Evolutionary conservation across 2,113 vertebrate genomes (phyloP).

Genomic region (Nycticebus coucang): DNA sequence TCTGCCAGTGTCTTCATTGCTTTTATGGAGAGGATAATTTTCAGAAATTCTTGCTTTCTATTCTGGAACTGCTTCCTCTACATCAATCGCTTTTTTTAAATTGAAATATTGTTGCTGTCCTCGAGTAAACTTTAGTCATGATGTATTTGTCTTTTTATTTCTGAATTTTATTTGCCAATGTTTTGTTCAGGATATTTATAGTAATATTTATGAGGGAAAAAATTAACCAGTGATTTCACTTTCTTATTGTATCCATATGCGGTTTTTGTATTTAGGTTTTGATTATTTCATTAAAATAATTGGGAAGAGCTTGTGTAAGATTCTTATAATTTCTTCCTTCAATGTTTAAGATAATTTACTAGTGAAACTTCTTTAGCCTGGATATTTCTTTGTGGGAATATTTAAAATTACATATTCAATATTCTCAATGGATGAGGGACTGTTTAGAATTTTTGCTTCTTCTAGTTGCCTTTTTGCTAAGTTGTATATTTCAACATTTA

Average conservation of each 20-base stretch:
- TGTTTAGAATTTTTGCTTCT: not conserved
- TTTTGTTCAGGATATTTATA: not conserved
- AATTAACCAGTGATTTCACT: not conserved
- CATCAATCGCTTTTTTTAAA: not conserved
- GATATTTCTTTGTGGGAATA: not conserved
- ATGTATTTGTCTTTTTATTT: not conserved
- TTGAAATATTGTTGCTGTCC: not conserved
- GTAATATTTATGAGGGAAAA: not conserved
- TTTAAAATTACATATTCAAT: not conserved
- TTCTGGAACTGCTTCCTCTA: not conserved
- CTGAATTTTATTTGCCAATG: not conserved
- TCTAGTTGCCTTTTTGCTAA: not conserved
- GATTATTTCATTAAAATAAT: not conserved
- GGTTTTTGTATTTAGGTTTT: not conserved
- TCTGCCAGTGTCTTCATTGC: not conserved
- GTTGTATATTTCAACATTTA: not conserved
- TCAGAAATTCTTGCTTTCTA: not conserved
- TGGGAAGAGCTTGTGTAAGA: not conserved
- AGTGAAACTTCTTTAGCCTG: not conserved
- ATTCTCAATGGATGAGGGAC: not conserved
- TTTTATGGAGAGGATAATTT: not conserved
- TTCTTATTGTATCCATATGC: not conserved
- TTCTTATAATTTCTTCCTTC: too few relatives aligned
- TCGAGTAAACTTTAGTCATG: not conserved
- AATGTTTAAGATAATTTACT: not conserved